Evolutionary conservation across 2,888 invertebrate species (phyloP), one percentile per base, ranked within the genome.

Genomic region (Pseudolycoriella hygida): DNA sequence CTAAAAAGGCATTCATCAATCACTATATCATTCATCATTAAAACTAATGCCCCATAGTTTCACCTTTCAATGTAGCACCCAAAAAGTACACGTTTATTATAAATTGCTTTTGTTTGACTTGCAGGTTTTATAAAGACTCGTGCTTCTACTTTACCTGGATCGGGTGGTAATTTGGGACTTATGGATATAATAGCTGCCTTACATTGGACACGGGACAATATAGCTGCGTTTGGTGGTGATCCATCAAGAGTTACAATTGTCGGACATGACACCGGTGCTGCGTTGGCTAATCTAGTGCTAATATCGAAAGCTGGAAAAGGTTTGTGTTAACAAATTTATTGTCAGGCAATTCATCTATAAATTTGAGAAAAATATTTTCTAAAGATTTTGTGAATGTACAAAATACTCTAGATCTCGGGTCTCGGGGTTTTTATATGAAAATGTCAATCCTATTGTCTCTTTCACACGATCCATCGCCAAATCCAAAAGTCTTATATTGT

Each of bases 181-280:
- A 74, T 83, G 60, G 93, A 90, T 67, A 77, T 83, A 56, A 71
- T 77, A 41, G 83, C 83, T 38, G 85, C 83, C n/a, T 70, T 92
- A 49, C 72, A 74, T 49, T 90, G 90, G 90, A 73, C 88, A 55
- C 76, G 78, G 51, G 75, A 74, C 54, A 88, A 90, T 65, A 77
- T 90, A 40, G 83, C 73, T 0, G 78, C 82, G 2, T 92, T 93
- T 62, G 88, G 88, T n/a, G 92, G 92, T 1, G 89, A 92, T 67
- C 78, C 84, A 1, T 67, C 71, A 41, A 70, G 84, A 44, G 76
- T 92, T 49, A 89, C 89, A 18, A 66, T 92, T 38, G 73, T 84
- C 51, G 92, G 87, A 2, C 89, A 90, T 67, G 84, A 82, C 44
- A 81, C 83, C 3, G 92, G 89, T 1, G 90, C 89, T 0, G 84